phyloP scores from a whole-genome alignment of 2,888 invertebrate genomes.

The Cantharis flavilabris region DNA sequence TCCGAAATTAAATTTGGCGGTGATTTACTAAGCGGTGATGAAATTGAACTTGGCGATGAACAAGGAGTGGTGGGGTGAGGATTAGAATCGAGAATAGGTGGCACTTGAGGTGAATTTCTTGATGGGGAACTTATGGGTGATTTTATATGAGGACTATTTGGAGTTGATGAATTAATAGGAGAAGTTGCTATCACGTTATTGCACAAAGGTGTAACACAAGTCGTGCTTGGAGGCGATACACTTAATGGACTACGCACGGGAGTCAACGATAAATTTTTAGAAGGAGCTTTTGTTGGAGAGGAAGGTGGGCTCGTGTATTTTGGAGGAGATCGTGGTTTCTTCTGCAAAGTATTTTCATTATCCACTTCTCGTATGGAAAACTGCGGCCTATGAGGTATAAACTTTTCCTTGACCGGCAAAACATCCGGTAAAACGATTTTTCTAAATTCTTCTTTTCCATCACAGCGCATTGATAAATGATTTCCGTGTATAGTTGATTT shows the following conservation, averaged over 20 bases:
- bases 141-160: conserved; percentile 12
- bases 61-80: neutral
- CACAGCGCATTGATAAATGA: conserved; percentile 40
- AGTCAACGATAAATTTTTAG: conserved; percentile 45
- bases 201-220: conserved; percentile 5
- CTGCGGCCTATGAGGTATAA: conserved; percentile 48
- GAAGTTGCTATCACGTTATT: conserved; percentile 3
- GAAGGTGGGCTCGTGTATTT: conserved; percentile 46
- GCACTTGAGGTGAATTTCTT: conserved; percentile 20
- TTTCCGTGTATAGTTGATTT: conserved; percentile 41
- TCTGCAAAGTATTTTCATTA: conserved; percentile 34
- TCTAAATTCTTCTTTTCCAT: conserved; percentile 46
- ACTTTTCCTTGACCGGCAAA: conserved; percentile 61
- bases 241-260: conserved; percentile 47
- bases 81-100: conserved; percentile 10
- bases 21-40: conserved; percentile 8
- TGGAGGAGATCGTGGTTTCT: conserved; percentile 39
- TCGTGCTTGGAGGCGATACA: conserved; percentile 37
- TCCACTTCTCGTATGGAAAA: conserved; percentile 42
- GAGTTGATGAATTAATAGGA: neutral
- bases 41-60: conserved; percentile 14
- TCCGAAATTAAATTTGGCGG: neutral
- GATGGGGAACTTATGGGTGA: conserved; percentile 24
- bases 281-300: conserved; percentile 47
- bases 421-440: conserved; percentile 60